Percentiles rank a stretch among this genome's conserved stretches.
Conservation (phyloP, 2,797 vertebrate genomes). For the Chelon auratus region DNA sequence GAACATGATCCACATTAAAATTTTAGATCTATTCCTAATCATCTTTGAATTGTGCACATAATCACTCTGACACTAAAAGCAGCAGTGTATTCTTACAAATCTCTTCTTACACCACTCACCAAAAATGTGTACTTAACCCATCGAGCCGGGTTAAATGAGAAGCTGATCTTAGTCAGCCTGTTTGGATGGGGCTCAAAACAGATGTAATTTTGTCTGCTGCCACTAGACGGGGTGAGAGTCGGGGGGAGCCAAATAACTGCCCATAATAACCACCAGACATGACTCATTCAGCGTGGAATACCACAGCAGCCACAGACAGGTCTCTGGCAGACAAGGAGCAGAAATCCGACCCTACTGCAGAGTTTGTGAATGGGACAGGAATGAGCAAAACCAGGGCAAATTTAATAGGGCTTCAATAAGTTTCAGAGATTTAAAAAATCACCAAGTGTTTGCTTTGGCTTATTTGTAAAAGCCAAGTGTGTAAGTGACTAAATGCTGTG, state of each 20-base stretch:
- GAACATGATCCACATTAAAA: neutral
- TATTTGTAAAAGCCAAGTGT: slow-evolving; percentile 68
- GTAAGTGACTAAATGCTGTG: slow-evolving; percentile 47
- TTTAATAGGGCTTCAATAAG: slow-evolving; percentile 70
- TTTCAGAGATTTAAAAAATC: slow-evolving; percentile 72
- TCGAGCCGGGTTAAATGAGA: slow-evolving; percentile 58
- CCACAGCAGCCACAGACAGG: slow-evolving; percentile 84
- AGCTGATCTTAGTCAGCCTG: slow-evolving; percentile 48
- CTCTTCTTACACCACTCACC: slow-evolving; percentile 34
- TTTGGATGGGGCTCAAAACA: slow-evolving; percentile 64
- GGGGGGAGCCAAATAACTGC: slow-evolving; percentile 56
- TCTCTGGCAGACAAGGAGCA: slow-evolving; percentile 81
- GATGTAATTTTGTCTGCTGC: slow-evolving; percentile 75
- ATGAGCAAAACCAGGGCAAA: slow-evolving; percentile 77
- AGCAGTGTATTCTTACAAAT: slow-evolving; percentile 13
- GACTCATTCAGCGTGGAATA: slow-evolving; percentile 85
- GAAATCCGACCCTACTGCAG: slow-evolving; percentile 76
- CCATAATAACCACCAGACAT: slow-evolving; percentile 85
- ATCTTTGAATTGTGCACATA: neutral
- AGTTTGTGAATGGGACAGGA: slow-evolving; percentile 83
- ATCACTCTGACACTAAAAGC: neutral
- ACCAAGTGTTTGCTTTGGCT: slow-evolving; percentile 73
- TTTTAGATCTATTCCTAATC: neutral
- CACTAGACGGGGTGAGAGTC: slow-evolving; percentile 78
- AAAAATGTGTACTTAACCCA: slow-evolving; percentile 56